Base-by-base conservation (phyloP, 2,888 invertebrate genomes). In the Brenthis daphne region DNA sequence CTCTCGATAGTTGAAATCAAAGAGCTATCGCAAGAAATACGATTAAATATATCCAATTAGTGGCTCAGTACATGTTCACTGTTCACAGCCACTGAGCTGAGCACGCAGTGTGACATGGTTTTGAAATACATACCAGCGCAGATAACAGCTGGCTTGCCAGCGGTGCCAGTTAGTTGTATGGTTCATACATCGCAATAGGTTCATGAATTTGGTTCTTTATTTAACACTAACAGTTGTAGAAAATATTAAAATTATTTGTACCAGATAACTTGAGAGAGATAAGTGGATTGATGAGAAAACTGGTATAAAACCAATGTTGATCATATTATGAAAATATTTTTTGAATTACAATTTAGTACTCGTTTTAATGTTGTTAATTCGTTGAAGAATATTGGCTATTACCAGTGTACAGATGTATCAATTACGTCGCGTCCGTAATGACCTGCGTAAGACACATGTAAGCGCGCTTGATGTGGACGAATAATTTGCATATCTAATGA, bases 1-100 rank as follows among this genome's bases (percentile, higher is more conserved):
- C 54, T 60, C 66, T 60, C 54, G 54, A 55, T 33, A 33, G 16
- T 66, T 48, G 33, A 43, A 43, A 43, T 43, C 60, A 50, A 14
- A 11, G n/a, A 16, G 20, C 20, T 43, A 43, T 37, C 51, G 53
- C 63, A 20, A 54, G 37, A 63, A 53, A 54, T 20, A n/a, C 53
- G 63, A 63, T 53, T 51, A 53, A 63, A 63, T 63, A 63, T 63
- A 53, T 63, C 53, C 63, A 63, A 63, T 63, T 63, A 63, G 63
- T 24, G 63, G 63, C 12, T 12, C 13, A 50, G 50, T 47, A 47
- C 47, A 11, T 5, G 54, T 43, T 11, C 43, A 53, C 53, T 20
- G 63, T 33, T 6, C 33, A 5, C 61, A 13, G 51, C 51, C 50
- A 16, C 33, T 12, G 50, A 50, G 60, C 60, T 29, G 29, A 33